Evolutionary conservation across 1,140 invertebrate genomes (phyloP).

Genomic region (Camponotus vicinus): DNA sequence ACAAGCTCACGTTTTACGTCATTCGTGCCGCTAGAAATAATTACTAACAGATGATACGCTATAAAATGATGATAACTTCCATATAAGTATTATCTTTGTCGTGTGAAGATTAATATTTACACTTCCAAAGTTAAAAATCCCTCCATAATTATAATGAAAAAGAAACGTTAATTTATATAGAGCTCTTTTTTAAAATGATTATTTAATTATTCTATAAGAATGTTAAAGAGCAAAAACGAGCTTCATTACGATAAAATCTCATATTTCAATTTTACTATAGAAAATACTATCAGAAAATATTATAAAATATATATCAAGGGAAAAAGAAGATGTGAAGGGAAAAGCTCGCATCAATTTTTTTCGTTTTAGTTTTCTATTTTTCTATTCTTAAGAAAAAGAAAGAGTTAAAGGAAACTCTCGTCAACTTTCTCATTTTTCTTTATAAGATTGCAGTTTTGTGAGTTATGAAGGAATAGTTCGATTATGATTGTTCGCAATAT

Average conservation of each 20-base stretch:
- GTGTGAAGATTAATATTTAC: not conserved
- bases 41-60: not conserved
- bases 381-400: not conserved
- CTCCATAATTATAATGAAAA: not conserved
- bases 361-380: too few species aligned
- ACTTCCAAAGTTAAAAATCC: not conserved
- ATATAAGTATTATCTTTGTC: not conserved
- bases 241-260: not conserved
- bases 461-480: constrained; percentile 38
- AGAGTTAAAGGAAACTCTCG: not conserved
- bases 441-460: not conserved
- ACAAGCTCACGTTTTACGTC: not conserved
- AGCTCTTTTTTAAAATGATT: not conserved
- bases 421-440: not conserved
- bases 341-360: too few species aligned
- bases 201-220: not conserved
- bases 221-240: not conserved
- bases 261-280: too few species aligned
- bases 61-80: not conserved
- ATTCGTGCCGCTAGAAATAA: not conserved
- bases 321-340: too few species aligned
- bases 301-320: too few species aligned
- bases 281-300: too few species aligned
- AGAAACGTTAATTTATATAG: not conserved
- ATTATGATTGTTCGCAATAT: constrained; percentile 13